A percentile compares a stretch with the other conserved stretches of the same genome.
phyloP scores from a whole-genome alignment of 2,888 invertebrate species.

The Caenorhabditis sp. region DNA sequence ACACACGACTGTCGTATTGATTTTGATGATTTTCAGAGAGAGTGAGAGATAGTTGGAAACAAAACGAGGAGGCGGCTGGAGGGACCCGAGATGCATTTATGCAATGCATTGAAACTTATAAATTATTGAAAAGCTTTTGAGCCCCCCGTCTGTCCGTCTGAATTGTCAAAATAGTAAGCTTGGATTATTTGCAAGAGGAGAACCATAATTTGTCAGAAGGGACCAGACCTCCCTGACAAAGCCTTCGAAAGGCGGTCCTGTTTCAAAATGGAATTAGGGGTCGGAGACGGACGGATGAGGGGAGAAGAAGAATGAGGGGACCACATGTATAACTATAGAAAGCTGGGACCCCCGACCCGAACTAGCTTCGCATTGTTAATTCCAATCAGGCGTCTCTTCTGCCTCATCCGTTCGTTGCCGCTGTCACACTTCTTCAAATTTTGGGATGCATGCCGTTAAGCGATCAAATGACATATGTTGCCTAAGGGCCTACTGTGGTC shows the following conservation, averaged over 20 bases:
- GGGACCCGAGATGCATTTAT: slow-evolving; percentile 43
- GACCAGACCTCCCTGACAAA: slow-evolving; percentile 25
- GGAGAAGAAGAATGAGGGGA: not conserved
- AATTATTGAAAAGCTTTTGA: slow-evolving; percentile 53
- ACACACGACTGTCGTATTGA: slow-evolving; percentile 16
- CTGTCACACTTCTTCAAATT: slow-evolving; percentile 46
- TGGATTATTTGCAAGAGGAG: not conserved
- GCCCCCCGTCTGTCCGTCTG: slow-evolving; percentile 16
- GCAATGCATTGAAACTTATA: slow-evolving; percentile 60
- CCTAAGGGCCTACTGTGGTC: slow-evolving; percentile 48
- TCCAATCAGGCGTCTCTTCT: slow-evolving; percentile 42
- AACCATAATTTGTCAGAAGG: slow-evolving; percentile 34
- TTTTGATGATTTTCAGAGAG: slow-evolving; percentile 3
- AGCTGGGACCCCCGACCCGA: not conserved
- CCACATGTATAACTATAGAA: slow-evolving; percentile 22
- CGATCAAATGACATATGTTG: slow-evolving; percentile 61
- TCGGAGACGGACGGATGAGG: slow-evolving; percentile 15
- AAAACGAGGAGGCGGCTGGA: slow-evolving; percentile 18
- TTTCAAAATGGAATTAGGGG: slow-evolving; percentile 55
- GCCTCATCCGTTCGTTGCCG: slow-evolving; percentile 36
- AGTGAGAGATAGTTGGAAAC: slow-evolving; percentile 19
- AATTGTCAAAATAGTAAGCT: slow-evolving; percentile 30
- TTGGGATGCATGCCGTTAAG: slow-evolving; percentile 41
- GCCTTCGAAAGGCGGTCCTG: slow-evolving; percentile 37
- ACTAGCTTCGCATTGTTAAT: slow-evolving; percentile 31